Conservation (phyloP, 2,888 invertebrate genomes). For the Agrotis puta region DNA sequence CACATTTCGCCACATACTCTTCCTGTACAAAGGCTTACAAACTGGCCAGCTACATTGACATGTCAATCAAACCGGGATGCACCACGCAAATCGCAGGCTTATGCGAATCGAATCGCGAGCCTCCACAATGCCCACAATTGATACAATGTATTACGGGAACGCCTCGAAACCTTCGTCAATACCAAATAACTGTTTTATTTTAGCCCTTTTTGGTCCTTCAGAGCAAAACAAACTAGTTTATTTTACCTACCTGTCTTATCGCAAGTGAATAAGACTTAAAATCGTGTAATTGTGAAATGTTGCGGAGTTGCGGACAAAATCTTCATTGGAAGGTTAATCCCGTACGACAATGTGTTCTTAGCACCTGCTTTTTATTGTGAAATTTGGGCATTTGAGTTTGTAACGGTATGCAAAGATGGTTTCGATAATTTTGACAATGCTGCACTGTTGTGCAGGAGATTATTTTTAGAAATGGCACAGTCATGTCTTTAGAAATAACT, state of each 20-base stretch:
- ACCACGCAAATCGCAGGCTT: conserved; percentile 63
- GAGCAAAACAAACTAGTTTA: neutral
- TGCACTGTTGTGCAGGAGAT: conserved; percentile 32
- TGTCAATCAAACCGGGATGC: conserved; percentile 69
- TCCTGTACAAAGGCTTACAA: conserved; percentile 53
- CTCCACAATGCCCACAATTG: conserved; percentile 77
- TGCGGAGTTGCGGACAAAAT: conserved; percentile 6
- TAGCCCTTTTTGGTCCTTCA: conserved; percentile 56
- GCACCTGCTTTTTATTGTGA: conserved; percentile 67
- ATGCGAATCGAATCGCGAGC: conserved; percentile 77
- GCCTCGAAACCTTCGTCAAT: conserved; percentile 67
- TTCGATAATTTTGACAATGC: conserved; percentile 43
- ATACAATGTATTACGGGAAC: conserved; percentile 79
- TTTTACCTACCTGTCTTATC: conserved; percentile 1
- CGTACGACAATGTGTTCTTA: conserved; percentile 64
- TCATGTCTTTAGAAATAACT: conserved; percentile 16
- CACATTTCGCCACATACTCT: conserved; percentile 45
- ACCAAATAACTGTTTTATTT: conserved; percentile 72
- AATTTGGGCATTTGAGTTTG: conserved; percentile 46
- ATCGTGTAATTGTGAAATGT: neutral
- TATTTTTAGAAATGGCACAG: conserved; percentile 36
- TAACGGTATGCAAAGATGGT: conserved; percentile 64
- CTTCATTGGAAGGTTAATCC: conserved; percentile 62
- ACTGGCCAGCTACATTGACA: conserved; percentile 61
- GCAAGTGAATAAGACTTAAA: conserved; percentile 6